Percentiles rank a stretch among this genome's conserved stretches.
Evolutionary conservation across 2,113 vertebrate species (phyloP).

Genomic region (Actenoides hombroni): DNA sequence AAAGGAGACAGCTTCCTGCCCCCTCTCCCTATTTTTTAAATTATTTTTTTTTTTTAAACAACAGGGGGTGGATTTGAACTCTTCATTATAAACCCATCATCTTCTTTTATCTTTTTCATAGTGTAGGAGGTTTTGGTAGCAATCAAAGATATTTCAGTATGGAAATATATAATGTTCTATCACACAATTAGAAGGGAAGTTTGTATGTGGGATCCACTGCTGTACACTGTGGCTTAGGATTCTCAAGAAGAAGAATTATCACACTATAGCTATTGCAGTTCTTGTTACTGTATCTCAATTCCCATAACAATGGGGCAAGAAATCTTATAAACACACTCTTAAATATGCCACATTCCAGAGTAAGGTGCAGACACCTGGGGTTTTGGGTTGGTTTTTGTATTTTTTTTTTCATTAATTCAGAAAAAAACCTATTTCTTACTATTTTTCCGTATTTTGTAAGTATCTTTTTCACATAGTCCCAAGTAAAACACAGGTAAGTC

Average conservation of each 20-base stretch:
- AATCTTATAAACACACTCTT: background rate
- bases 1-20: background rate
- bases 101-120: background rate
- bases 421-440: background rate
- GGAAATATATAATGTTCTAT: background rate
- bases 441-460: background rate
- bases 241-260: background rate
- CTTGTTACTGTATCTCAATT: background rate
- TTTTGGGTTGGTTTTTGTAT: background rate
- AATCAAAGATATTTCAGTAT: background rate
- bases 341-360: background rate
- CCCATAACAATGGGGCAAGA: background rate
- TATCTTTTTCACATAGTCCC: background rate
- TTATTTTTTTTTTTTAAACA: background rate
- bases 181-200: background rate
- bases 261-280: background rate
- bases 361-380: background rate
- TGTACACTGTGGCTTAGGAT: background rate
- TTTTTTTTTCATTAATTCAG: background rate
- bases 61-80: background rate
- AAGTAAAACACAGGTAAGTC: background rate
- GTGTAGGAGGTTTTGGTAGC: background rate
- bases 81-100: background rate
- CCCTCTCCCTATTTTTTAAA: rapidly evolving
- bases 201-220: background rate